Conservation (phyloP, 1,140 invertebrate genomes). For the Solen grandis region DNA sequence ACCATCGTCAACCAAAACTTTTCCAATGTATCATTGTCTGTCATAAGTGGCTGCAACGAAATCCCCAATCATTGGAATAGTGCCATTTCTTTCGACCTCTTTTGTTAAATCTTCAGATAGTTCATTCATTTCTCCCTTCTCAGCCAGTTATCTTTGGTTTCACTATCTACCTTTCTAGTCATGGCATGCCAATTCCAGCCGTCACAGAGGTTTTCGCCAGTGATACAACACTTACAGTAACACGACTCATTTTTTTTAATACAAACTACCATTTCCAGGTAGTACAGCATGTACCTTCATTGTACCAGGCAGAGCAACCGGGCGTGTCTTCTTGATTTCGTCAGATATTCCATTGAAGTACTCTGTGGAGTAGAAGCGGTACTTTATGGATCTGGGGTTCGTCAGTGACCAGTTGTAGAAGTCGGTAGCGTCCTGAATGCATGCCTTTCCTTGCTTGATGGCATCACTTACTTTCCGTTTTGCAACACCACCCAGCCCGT, state of each 20-base stretch:
- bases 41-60: too few species aligned
- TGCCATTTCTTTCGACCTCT: too few species aligned
- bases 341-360: not conserved
- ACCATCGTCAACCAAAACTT: not conserved
- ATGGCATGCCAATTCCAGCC: not conserved
- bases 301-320: not conserved
- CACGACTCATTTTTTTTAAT: too few species aligned
- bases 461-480: not conserved
- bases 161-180: not conserved
- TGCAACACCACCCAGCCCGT: constrained; percentile 37
- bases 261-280: constrained; percentile 1
- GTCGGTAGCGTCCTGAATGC: not conserved
- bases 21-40: not conserved
- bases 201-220: too few species aligned
- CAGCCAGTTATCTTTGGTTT: too few species aligned
- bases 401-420: constrained; percentile 1
- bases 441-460: constrained; percentile 7
- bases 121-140: too few species aligned
- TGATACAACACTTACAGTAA: too few species aligned
- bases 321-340: not conserved
- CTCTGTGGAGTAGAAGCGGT: constrained; percentile 9
- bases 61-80: too few species aligned
- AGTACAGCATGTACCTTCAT: constrained; percentile 15
- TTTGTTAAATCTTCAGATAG: too few species aligned
- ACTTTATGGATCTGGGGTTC: not conserved